A percentile compares a stretch with the other conserved stretches of the same genome.
phyloP scores from a whole-genome alignment of 2,113 vertebrate genomes.

The Climacteris rufus region DNA sequence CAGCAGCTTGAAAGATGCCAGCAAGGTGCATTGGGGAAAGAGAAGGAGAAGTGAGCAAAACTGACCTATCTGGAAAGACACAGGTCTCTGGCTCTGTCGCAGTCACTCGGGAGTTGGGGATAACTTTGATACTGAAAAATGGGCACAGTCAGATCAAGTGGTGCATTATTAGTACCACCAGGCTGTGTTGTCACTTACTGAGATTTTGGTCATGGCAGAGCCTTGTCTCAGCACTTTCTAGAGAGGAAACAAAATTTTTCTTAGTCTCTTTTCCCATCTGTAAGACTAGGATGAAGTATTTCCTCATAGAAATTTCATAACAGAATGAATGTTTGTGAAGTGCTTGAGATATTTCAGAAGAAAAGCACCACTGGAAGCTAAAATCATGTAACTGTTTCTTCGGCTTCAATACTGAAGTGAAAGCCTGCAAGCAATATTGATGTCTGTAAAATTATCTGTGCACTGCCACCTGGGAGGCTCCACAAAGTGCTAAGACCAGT shows the following conservation, averaged over 20 bases:
- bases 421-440: neutral
- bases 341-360: neutral
- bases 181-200: neutral
- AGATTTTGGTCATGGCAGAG: neutral
- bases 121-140: neutral
- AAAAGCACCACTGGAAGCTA: neutral
- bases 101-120: neutral
- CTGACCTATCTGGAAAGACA: neutral
- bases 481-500: neutral
- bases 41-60: neutral
- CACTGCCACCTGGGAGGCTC: neutral
- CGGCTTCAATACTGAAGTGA: neutral
- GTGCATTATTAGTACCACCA: neutral
- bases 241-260: neutral
- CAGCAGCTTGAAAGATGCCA: neutral
- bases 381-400: neutral
- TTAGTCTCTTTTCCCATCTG: neutral
- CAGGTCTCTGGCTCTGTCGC: neutral
- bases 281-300: neutral
- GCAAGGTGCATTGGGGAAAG: neutral
- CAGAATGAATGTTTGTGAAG: neutral
- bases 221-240: neutral
- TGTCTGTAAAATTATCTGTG: neutral
- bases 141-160: neutral
- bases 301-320: neutral